phyloP scores from a whole-genome alignment of 2,888 invertebrate genomes.

The Synergus laeviventris region DNA sequence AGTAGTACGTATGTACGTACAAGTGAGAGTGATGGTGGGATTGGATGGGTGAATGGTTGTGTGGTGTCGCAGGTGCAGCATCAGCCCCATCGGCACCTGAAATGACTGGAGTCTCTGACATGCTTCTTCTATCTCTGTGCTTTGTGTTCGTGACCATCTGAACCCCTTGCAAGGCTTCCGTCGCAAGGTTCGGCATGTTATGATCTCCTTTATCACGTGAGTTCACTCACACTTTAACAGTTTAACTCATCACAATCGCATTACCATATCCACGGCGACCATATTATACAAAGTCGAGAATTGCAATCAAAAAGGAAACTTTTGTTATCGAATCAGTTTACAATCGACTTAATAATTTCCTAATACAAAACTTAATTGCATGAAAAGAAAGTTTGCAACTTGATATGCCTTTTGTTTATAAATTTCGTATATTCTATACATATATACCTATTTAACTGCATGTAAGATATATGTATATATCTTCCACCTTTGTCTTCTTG shows the following conservation, averaged over 20 bases:
- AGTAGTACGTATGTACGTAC: constrained; percentile 60
- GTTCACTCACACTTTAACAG: constrained; percentile 69
- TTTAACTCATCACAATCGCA: not conserved
- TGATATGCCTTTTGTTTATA: constrained; percentile 1
- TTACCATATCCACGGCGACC: not conserved
- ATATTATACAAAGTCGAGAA: not conserved
- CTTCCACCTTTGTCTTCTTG: constrained; percentile 30
- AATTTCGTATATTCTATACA: constrained; percentile 12
- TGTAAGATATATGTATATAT: constrained; percentile 22
- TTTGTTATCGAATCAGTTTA: not conserved
- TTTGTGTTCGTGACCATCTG: constrained; percentile 76
- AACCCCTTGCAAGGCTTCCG: constrained; percentile 73
- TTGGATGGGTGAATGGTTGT: constrained; percentile 72
- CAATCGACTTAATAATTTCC: not conserved
- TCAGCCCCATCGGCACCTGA: constrained; percentile 73
- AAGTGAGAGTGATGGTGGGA: constrained; percentile 60
- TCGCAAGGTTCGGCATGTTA: constrained; percentile 73
- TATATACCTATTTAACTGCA: constrained; percentile 14
- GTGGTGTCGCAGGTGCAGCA: constrained; percentile 76
- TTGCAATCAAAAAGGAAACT: not conserved
- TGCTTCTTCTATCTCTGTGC: constrained; percentile 77
- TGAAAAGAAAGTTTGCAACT: constrained; percentile 18
- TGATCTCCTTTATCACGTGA: constrained; percentile 73
- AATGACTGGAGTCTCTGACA: constrained; percentile 74
- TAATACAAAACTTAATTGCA: constrained; percentile 24